phyloP scores from a whole-genome alignment of 2,888 invertebrate species.

The Mellilla xanthometata region DNA sequence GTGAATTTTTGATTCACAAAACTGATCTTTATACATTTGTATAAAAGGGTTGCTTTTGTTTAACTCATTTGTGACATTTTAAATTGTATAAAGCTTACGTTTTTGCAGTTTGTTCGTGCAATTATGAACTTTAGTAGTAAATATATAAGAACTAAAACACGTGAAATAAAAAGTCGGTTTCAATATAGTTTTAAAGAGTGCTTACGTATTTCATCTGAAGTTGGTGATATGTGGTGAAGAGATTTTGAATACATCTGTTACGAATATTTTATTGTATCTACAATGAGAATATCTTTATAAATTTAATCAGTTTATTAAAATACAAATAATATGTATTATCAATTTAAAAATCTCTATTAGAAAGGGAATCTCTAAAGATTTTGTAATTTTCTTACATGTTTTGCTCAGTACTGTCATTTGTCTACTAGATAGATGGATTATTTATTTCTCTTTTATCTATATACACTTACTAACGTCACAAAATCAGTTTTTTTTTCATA shows the following conservation, averaged over 20 bases:
- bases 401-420: too few species aligned
- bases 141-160: not conserved
- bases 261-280: constrained; percentile 7
- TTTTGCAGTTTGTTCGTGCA: not conserved
- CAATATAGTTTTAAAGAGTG: not conserved
- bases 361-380: too few species aligned
- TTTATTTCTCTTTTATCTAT: too few species aligned
- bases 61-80: not conserved
- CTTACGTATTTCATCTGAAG: not conserved
- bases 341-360: too few species aligned
- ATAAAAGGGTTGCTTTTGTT: not conserved
- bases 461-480: too few species aligned
- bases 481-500: too few species aligned
- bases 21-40: not conserved
- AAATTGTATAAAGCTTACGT: not conserved
- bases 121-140: not conserved
- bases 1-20: not conserved
- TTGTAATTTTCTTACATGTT: too few species aligned
- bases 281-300: too few species aligned
- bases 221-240: not conserved
- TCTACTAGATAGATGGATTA: too few species aligned
- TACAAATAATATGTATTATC: too few species aligned
- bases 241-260: constrained; percentile 12
- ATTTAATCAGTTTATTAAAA: too few species aligned
- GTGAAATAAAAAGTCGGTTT: not conserved